A percentile compares a stretch with the other conserved stretches of the same genome.
phyloP scores from a whole-genome alignment of 2,113 vertebrate species.

The Semicossyphus pulcher region DNA sequence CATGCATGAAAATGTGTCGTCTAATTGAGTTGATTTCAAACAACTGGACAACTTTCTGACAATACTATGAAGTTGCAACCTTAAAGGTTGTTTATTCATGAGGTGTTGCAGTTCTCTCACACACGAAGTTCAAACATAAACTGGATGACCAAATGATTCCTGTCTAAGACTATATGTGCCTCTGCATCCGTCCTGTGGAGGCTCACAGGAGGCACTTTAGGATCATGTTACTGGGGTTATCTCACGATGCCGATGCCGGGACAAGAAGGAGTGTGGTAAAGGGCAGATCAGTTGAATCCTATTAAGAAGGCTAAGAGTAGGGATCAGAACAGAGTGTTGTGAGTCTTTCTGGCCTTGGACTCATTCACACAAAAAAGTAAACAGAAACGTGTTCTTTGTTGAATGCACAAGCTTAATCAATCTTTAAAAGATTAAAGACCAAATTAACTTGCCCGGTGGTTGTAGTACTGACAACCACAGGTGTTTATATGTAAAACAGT shows the following conservation, averaged over 20 bases:
- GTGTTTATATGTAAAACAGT: too few relatives aligned
- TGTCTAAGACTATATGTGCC: neutral
- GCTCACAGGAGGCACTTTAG: neutral
- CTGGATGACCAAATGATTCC: neutral
- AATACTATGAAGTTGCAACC: neutral
- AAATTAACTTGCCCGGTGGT: neutral
- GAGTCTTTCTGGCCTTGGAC: neutral
- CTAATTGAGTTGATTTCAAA: conserved; percentile 6
- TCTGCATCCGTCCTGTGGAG: neutral
- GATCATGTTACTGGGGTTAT: neutral
- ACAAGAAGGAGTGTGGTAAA: neutral
- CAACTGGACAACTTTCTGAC: neutral
- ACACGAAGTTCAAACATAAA: neutral
- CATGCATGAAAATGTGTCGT: conserved; percentile 46
- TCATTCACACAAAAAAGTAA: neutral
- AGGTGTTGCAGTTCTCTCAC: too few relatives aligned
- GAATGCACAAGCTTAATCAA: neutral
- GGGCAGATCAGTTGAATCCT: conserved; percentile 20
- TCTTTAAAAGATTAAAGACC: neutral
- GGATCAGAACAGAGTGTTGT: neutral
- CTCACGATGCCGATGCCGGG: neutral
- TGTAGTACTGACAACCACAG: neutral
- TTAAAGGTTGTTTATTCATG: neutral
- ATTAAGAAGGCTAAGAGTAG: neutral
- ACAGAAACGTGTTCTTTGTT: neutral